Evolutionary conservation across 2,888 invertebrate genomes (phyloP).

Genomic region (Nemotelus nigrinus): DNA sequence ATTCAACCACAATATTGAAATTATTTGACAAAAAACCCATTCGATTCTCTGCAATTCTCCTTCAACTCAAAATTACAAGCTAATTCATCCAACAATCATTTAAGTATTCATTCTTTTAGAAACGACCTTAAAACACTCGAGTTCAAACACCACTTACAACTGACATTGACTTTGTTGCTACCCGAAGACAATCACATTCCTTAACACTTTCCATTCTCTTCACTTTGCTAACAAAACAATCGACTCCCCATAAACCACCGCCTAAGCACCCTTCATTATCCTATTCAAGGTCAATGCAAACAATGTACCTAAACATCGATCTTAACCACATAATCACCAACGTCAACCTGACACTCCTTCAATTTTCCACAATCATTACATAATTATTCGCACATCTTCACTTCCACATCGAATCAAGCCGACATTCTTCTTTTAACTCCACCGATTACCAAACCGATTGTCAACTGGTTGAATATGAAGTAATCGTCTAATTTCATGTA

Average conservation of each 20-base stretch:
- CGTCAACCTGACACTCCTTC: background rate
- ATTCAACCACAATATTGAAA: too few species aligned
- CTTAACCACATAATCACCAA: conserved; percentile 1
- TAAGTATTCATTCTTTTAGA: background rate
- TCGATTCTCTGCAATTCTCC: too few species aligned
- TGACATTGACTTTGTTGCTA: conserved; percentile 38
- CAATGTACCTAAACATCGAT: background rate
- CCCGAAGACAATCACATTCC: background rate
- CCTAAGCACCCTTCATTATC: conserved; percentile 5
- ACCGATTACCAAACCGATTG: background rate
- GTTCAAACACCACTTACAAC: background rate
- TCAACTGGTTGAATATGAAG: conserved; percentile 13
- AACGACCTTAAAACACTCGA: background rate
- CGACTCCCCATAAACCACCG: conserved; percentile 7
- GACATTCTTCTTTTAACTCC: background rate
- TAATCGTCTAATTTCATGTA: conserved; percentile 3
- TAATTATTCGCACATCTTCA: conserved; percentile 42
- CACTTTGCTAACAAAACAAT: conserved; percentile 13
- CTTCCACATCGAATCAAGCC: conserved; percentile 2
- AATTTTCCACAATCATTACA: conserved; percentile 33
- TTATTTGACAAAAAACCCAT: too few species aligned
- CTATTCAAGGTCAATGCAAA: conserved; percentile 35
- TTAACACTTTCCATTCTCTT: background rate
- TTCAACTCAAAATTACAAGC: too few species aligned
- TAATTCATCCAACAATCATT: background rate